phyloP scores from a whole-genome alignment of 2,113 vertebrate genomes.

The Carassius carassius region DNA sequence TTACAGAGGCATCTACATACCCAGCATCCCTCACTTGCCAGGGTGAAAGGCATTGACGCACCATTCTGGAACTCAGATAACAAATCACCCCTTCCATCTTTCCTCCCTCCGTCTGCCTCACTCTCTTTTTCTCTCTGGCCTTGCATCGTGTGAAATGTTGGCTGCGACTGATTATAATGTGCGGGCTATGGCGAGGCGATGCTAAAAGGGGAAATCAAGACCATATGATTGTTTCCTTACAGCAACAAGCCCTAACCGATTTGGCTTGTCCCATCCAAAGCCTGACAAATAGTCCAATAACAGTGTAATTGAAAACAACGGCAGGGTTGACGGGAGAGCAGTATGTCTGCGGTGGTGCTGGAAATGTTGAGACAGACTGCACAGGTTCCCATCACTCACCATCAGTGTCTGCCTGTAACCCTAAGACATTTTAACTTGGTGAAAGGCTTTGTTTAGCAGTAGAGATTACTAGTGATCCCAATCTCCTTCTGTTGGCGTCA shows the following conservation, averaged over 20 bases:
- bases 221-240: conserved; percentile 47
- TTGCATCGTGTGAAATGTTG: conserved; percentile 21
- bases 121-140: conserved; percentile 22
- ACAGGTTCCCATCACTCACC: conserved; percentile 4
- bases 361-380: conserved; percentile 5
- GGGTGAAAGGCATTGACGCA: conserved; percentile 11
- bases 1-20: conserved; percentile 31
- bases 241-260: conserved; percentile 30
- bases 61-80: conserved; percentile 14
- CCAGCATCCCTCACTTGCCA: conserved; percentile 26
- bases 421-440: not conserved
- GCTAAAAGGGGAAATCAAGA: conserved; percentile 47
- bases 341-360: not conserved
- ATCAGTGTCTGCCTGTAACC: not conserved
- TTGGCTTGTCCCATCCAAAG: conserved; percentile 34
- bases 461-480: conserved; percentile 35
- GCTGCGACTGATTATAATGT: conserved; percentile 9
- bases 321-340: conserved; percentile 11
- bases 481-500: not conserved
- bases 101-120: not conserved
- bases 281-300: conserved; percentile 44
- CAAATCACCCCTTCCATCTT: conserved; percentile 16
- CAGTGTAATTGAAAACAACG: conserved; percentile 31
- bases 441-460: conserved; percentile 17
- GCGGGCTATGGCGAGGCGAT: conserved; percentile 9